A percentile compares a stretch with the other conserved stretches of the same genome.
Conservation (phyloP, 1,140 invertebrate genomes). For the Lepidurus couesii region DNA sequence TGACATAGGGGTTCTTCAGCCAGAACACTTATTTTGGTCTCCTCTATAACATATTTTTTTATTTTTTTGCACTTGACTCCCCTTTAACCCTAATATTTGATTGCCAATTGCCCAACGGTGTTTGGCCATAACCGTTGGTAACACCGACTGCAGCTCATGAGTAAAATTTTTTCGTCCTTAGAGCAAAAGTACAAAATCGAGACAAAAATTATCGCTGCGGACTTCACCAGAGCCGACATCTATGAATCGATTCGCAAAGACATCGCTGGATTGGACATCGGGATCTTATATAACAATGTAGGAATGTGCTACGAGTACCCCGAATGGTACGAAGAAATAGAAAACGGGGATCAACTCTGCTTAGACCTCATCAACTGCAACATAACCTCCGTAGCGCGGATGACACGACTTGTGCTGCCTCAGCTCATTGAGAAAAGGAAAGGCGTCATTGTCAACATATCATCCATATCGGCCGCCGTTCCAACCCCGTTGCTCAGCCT, state of each 20-base stretch:
- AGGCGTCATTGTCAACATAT: constrained; percentile 88
- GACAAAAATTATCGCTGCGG: constrained; percentile 73
- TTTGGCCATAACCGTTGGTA: not conserved
- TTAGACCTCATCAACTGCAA: constrained; percentile 64
- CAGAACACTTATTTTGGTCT: no score
- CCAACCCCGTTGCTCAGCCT: constrained; percentile 77
- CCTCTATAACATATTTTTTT: no score
- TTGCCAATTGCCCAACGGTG: not conserved
- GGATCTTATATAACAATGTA: constrained; percentile 91
- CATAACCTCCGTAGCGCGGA: constrained; percentile 64
- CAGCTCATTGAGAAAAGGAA: constrained; percentile 74
- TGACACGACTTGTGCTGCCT: constrained; percentile 79
- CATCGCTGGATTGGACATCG: constrained; percentile 73
- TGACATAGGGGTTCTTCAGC: no score
- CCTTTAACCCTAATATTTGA: no score
- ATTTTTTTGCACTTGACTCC: no score
- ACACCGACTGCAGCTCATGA: not conserved
- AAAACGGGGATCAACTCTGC: constrained; percentile 37
- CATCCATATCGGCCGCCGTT: constrained; percentile 71
- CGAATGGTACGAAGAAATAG: not conserved
- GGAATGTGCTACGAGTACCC: constrained; percentile 85
- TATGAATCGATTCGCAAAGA: constrained; percentile 69
- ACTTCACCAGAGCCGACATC: constrained; percentile 67
- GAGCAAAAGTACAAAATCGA: constrained; percentile 60
- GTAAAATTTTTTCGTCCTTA: constrained; percentile 37